Conservation (phyloP, 2,113 vertebrate species). For the Origma solitaria region DNA sequence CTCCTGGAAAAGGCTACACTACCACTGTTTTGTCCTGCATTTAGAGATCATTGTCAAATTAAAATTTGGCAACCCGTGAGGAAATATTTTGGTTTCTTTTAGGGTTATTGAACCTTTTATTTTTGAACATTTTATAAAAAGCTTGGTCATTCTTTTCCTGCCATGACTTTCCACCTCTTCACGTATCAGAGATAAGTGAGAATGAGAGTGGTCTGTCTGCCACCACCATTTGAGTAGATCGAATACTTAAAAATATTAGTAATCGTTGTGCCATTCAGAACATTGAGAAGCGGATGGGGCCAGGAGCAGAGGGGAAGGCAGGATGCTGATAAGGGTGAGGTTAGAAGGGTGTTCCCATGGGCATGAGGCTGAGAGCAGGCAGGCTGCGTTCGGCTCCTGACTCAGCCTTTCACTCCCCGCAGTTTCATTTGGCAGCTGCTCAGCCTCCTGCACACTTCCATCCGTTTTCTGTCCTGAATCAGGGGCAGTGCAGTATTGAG, state of each 20-base stretch:
- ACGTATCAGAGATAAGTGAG: fast-evolving
- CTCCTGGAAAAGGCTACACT: not conserved
- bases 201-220: not conserved
- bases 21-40: not conserved
- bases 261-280: not conserved
- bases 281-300: not conserved
- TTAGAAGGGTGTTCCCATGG: not conserved
- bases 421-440: not conserved
- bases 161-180: not conserved
- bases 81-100: not conserved
- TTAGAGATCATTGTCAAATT: not conserved
- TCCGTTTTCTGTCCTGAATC: not conserved
- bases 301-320: not conserved
- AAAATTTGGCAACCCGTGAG: not conserved
- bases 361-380: not conserved
- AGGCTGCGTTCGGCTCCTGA: not conserved
- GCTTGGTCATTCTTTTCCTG: not conserved
- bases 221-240: fast-evolving
- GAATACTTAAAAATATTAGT: not conserved
- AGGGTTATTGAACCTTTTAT: not conserved
- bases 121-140: not conserved
- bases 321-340: not conserved
- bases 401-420: not conserved
- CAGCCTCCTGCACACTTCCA: not conserved
- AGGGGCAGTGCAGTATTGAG: not conserved